phyloP scores from a whole-genome alignment of 2,113 vertebrate genomes.

The Siphamia tubifer region DNA sequence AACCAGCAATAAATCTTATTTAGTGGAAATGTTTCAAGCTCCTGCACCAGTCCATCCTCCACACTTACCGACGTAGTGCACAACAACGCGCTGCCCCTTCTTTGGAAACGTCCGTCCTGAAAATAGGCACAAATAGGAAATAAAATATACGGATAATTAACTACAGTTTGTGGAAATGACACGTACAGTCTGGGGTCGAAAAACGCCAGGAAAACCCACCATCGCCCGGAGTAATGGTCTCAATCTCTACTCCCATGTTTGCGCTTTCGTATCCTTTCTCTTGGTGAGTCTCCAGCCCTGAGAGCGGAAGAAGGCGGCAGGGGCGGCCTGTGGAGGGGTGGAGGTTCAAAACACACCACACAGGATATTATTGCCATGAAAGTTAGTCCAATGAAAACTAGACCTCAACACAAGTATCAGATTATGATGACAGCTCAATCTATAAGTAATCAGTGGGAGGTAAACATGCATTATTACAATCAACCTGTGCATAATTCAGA shows the following conservation, averaged over 20 bases:
- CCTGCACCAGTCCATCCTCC: background rate
- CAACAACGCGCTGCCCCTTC: slow-evolving; percentile 90
- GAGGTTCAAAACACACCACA: background rate
- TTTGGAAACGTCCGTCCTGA: slow-evolving; percentile 90
- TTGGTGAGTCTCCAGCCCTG: slow-evolving; percentile 16
- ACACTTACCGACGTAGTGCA: slow-evolving; percentile 92
- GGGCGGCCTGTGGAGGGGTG: slow-evolving; percentile 25
- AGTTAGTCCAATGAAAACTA: too few species aligned
- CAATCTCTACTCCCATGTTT: slow-evolving; percentile 89
- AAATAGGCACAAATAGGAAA: slow-evolving; percentile 11
- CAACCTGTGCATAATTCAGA: too few species aligned
- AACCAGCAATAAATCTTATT: background rate
- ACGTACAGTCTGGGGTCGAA: accelerated
- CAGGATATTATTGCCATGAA: too few species aligned
- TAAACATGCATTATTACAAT: too few species aligned
- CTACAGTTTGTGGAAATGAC: background rate
- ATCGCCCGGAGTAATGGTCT: slow-evolving; percentile 87
- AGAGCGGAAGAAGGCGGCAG: slow-evolving; percentile 45
- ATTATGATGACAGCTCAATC: too few species aligned
- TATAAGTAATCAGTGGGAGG: too few species aligned
- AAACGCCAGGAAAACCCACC: slow-evolving; percentile 68
- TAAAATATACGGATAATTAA: background rate
- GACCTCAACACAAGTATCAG: too few species aligned
- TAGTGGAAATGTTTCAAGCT: background rate
- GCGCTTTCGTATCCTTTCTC: slow-evolving; percentile 27